Evolutionary conservation across 2,113 vertebrate species (phyloP).

Genomic region (Antigone vipio): DNA sequence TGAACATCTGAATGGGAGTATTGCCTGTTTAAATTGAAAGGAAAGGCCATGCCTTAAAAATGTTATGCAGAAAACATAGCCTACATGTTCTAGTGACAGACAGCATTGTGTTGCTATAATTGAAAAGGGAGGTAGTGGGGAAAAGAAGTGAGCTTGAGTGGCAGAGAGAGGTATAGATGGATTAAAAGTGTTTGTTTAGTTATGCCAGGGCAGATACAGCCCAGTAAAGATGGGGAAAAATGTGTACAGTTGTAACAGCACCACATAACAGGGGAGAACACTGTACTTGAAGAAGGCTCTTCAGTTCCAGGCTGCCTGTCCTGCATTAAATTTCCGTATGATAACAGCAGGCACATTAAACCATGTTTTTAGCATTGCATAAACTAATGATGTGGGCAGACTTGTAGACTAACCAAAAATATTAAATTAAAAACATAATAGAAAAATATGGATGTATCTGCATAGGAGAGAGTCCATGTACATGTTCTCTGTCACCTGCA

Average conservation of each 20-base stretch:
- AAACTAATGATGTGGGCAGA: not conserved
- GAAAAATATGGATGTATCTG: not conserved
- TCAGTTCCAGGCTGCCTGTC: not conserved
- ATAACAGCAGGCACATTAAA: not conserved
- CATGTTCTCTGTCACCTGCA: not conserved
- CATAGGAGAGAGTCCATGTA: not conserved
- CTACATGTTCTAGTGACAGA: not conserved
- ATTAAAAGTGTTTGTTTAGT: not conserved
- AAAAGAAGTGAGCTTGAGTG: not conserved
- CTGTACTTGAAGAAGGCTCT: not conserved
- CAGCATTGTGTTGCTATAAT: not conserved
- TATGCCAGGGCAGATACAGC: not conserved
- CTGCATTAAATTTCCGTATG: not conserved
- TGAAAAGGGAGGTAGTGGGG: not conserved
- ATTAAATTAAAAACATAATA: not conserved
- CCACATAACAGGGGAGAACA: not conserved
- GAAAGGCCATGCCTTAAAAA: not conserved
- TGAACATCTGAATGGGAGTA: not conserved
- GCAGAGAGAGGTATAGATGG: not conserved
- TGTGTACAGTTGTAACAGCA: not conserved
- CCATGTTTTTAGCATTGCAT: not conserved
- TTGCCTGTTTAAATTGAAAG: not conserved
- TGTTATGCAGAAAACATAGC: not conserved
- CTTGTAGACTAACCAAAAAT: not conserved
- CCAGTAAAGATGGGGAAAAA: not conserved